Base-by-base conservation (phyloP, 2,797 vertebrate species). In the Epinephelus coioides region DNA sequence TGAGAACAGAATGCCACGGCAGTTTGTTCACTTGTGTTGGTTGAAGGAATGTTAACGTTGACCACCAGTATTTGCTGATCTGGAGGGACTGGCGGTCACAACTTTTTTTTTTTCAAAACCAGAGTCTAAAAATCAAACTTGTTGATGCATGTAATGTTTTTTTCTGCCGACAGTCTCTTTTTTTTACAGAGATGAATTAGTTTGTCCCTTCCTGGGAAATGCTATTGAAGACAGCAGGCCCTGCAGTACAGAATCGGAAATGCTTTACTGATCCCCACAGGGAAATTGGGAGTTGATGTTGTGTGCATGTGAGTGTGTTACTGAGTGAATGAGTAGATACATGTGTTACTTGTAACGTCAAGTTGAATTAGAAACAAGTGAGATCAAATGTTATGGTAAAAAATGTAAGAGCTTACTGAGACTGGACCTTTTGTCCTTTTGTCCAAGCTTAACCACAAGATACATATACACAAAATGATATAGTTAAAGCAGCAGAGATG, bases 31-130 rank as follows among this genome's bases (percentile, higher is more conserved):
- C 64, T 81, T 57, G 38, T 74, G 72, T 30, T 59, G 68, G 70
- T 46, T 27, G 19, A 54, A 71, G 53, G 83, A 82, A 85, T 88
- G 43, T 79, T 34, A 74, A 78, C 56, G 68, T 73, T 74, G 49
- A 85, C 84, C 86, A 78, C 76, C 62, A 82, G 78, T 88, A 78
- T 87, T 88, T 80, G 84, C 80, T 88, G 80, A 82, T 74, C 25
- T 76, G 70, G 65, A 81, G 61, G 40, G 38, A 57, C 62, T 44
- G 69, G 60, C 47, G 79, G 76, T 49, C 38, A n/a, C 44, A 67
- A 15, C 34, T 44, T 75, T 64, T 30, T 30, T 73, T 63, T 67
- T 74, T 70, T 38, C n/a, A 34, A 85, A 89, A 81, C 68, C 83
- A 68, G 27, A 73, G 82, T 78, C 77, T 74, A 69, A 86, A 84